Percentiles rank a stretch among this genome's conserved stretches.
phyloP scores from a whole-genome alignment of 64 coral and sea anemone genomes.

The Stichodactyla helianthus region DNA sequence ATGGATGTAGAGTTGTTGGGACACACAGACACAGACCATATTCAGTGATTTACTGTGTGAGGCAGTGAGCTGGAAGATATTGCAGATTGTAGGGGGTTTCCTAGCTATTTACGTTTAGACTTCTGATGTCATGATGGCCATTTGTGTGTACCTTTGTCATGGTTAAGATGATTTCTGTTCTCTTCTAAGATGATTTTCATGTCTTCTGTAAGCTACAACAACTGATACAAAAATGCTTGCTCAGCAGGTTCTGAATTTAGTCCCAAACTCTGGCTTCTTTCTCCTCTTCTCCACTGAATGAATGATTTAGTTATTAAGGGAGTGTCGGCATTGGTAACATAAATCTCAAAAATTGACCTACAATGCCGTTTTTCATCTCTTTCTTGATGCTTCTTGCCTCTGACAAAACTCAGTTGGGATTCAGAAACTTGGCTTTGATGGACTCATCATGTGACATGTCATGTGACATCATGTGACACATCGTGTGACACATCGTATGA shows the following conservation, averaged over 20 bases:
- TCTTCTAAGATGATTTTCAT: background rate
- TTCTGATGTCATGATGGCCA: too few species aligned
- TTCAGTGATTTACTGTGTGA: too few species aligned
- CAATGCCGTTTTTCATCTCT: background rate
- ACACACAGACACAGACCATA: too few species aligned
- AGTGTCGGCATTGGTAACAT: background rate
- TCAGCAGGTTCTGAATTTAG: background rate
- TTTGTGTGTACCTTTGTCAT: too few species aligned
- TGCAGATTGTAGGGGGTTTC: too few species aligned
- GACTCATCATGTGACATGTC: background rate
- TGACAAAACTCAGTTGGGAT: background rate
- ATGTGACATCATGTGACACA: background rate
- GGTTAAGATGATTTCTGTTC: background rate
- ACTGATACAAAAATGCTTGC: background rate
- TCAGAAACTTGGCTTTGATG: background rate
- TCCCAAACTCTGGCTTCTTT: background rate
- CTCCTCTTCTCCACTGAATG: background rate
- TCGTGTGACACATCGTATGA: background rate
- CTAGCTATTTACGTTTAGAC: too few species aligned
- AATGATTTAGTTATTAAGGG: background rate
- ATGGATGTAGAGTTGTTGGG: too few species aligned
- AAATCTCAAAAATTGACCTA: background rate
- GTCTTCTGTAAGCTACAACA: background rate
- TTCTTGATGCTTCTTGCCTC: background rate
- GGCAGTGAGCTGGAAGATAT: too few species aligned